phyloP scores from a whole-genome alignment of 2,113 vertebrate species.

The Semnornis frantzii region DNA sequence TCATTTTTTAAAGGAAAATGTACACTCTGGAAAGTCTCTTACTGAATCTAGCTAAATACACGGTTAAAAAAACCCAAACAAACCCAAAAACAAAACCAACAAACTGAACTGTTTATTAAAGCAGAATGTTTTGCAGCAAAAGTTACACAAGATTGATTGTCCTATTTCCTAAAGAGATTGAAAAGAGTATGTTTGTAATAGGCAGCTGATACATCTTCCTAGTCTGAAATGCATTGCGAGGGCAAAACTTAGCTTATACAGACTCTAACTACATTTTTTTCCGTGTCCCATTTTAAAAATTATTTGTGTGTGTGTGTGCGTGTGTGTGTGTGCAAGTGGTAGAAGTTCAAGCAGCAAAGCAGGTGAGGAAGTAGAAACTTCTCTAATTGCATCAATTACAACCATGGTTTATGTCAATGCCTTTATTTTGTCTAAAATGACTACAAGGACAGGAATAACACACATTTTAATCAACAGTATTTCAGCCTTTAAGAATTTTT shows the following conservation, averaged over 20 bases:
- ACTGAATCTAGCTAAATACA: slow-evolving; percentile 35
- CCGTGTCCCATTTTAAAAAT: background rate
- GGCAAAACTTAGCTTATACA: background rate
- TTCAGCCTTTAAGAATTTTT: background rate
- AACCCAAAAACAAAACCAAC: background rate
- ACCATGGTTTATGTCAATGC: background rate
- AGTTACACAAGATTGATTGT: background rate
- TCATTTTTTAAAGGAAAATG: background rate
- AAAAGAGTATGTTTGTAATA: background rate
- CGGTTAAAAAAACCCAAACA: background rate
- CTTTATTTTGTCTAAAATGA: background rate
- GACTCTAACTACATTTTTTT: background rate
- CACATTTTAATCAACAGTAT: background rate
- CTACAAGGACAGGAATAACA: background rate
- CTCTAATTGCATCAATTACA: background rate
- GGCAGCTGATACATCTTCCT: background rate
- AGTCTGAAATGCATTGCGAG: background rate
- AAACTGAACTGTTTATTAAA: background rate
- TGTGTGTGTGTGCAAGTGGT: no score
- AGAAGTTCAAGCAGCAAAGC: background rate
- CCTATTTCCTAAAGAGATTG: background rate
- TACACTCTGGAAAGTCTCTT: background rate
- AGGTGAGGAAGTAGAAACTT: background rate
- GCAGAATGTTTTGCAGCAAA: background rate
- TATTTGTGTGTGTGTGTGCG: no score